Evolutionary conservation across 2,888 invertebrate species (phyloP), one percentile per base, ranked within the genome.

Genomic region (Stenichneumon culpator): DNA sequence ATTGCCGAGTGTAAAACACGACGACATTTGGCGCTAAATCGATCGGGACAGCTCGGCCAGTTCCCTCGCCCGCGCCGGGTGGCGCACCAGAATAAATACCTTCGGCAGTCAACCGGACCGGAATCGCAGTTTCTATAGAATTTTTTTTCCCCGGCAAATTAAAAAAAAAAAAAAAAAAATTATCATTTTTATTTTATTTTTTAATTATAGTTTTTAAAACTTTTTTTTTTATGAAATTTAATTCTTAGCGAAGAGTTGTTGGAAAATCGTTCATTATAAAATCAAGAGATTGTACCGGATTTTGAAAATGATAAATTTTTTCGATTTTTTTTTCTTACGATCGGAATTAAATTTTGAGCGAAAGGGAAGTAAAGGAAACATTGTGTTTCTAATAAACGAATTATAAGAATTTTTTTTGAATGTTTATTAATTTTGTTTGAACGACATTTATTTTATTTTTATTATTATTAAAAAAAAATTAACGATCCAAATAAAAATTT

Each of bases 1-100:
- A 94, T 94, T 94, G 91, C 91, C 91, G 90, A 92, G 93, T 94
- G 94, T 94, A 93, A 94, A 94, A 93, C 94, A 94, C 91, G 93
- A 93, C 91, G 92, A 93, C 94, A 94, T 94, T 94, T 94, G 94
- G 94, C 92, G 92, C 90, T 92, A 93, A 93, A 93, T 93, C 93
- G 93, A 93, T 93, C 93, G 87, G 84, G 86, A 69, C 74, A 67
- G 32, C 67, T 60, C 50, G 60, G 28, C 70, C 54, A 63, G 68
- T 50, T 81, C 25, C 44, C 70, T 54, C 28, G 14, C 39, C 54
- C 50, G 84, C 73, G 82, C 88, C 86, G 83, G 86, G 79, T 87
- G 86, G 86, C 78, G 73, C 82, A 77, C 68, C 77, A 84, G 90
- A 90, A 90, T 89, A 90, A 90, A 90, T 89, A 87, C 85, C 77